phyloP scores from a whole-genome alignment of 2,888 invertebrate genomes.

The Trissolcus brochymenae region DNA sequence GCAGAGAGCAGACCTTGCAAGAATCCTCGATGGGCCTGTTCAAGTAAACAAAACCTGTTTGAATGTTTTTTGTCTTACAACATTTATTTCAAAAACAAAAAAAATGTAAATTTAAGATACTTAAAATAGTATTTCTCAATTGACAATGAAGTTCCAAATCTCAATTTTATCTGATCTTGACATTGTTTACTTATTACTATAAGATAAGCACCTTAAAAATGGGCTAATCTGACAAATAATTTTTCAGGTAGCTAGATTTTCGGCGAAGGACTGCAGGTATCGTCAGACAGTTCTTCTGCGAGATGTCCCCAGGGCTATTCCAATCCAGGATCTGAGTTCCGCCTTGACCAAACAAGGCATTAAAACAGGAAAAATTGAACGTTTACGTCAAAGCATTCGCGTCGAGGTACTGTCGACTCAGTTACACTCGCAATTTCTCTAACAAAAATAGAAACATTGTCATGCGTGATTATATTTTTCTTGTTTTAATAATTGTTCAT shows the following conservation, averaged over 20 bases:
- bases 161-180: no score
- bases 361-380: constrained; percentile 72
- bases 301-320: constrained; percentile 78
- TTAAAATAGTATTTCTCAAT: neutral
- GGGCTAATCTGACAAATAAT: no score
- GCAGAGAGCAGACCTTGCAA: constrained; percentile 73
- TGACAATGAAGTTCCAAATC: neutral
- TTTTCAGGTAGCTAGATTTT: constrained; percentile 74
- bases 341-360: constrained; percentile 77
- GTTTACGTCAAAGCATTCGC: constrained; percentile 74
- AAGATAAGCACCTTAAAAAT: no score
- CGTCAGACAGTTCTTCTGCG: constrained; percentile 75
- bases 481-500: neutral
- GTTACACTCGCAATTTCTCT: no score
- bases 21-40: constrained; percentile 75
- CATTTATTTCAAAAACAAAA: neutral
- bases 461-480: neutral
- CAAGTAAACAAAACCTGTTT: constrained; percentile 65
- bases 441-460: neutral
- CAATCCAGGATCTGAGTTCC: constrained; percentile 76
- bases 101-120: neutral
- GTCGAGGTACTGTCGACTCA: constrained; percentile 70
- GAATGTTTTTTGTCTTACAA: neutral
- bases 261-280: constrained; percentile 73
- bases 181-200: no score